phyloP scores from a whole-genome alignment of 2,888 invertebrate genomes.

The Blera fallax region DNA sequence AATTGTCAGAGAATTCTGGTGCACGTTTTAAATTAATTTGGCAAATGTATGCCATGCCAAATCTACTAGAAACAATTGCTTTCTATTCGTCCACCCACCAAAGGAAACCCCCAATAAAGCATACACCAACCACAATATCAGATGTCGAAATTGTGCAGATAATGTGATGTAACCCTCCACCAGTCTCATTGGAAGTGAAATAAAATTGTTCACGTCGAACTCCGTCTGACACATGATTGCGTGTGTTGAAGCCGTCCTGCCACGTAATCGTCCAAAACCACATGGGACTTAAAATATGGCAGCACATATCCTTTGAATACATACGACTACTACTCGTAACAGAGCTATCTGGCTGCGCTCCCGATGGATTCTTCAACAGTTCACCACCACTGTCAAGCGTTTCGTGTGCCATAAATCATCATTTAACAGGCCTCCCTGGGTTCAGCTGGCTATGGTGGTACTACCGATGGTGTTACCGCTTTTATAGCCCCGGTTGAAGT shows the following conservation, averaged over 20 bases:
- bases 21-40: slow-evolving; percentile 46
- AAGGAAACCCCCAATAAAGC: slow-evolving; percentile 33
- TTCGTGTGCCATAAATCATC: slow-evolving; percentile 67
- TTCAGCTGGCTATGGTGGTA: slow-evolving; percentile 35
- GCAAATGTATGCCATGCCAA: slow-evolving; percentile 5
- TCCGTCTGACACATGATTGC: slow-evolving; percentile 43
- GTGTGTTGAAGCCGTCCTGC: slow-evolving; percentile 39
- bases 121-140: background rate
- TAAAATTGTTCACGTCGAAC: slow-evolving; percentile 54
- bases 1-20: background rate
- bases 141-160: slow-evolving; percentile 12
- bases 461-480: slow-evolving; percentile 32
- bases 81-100: background rate
- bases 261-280: slow-evolving; percentile 67
- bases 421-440: slow-evolving; percentile 58
- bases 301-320: slow-evolving; percentile 55
- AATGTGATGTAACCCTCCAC: slow-evolving; percentile 32
- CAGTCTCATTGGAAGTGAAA: slow-evolving; percentile 22
- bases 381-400: slow-evolving; percentile 59
- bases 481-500: slow-evolving; percentile 53
- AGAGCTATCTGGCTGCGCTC: slow-evolving; percentile 33
- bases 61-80: slow-evolving; percentile 38
- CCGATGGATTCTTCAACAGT: slow-evolving; percentile 47
- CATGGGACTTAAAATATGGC: slow-evolving; percentile 68
- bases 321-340: slow-evolving; percentile 12